phyloP scores from a whole-genome alignment of 30 jellyfish, hydroid and myxozoan species.

The Kudoa iwatai region DNA sequence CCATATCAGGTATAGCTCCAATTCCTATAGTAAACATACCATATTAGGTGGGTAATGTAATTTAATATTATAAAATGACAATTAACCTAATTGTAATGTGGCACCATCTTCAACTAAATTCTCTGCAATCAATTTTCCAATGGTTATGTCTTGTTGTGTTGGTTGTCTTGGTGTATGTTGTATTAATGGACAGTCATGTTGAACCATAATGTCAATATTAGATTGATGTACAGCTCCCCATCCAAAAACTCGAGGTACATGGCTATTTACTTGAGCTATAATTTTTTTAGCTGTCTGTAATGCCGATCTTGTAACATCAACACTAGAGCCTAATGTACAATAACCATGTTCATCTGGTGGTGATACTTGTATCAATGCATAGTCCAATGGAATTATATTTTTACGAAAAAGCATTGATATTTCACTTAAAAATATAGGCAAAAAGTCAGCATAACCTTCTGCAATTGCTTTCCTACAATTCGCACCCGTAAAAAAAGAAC shows the following conservation, averaged over 20 bases:
- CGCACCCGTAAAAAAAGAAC: constrained; percentile 24
- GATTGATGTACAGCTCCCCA: constrained; percentile 29
- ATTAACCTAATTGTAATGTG: constrained; percentile 28
- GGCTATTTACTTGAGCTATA: constrained; percentile 12
- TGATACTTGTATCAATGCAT: constrained; percentile 19
- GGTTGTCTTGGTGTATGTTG: constrained; percentile 5
- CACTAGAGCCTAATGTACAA: constrained; percentile 45
- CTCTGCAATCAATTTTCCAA: constrained; percentile 29
- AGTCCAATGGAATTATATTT: constrained; percentile 8
- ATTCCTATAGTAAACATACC: constrained; percentile 8
- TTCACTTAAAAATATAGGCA: constrained; percentile 26
- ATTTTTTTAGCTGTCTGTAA: constrained; percentile 11
- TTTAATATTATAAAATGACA: not conserved
- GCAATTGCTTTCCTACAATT: constrained; percentile 21
- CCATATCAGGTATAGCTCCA: constrained; percentile 27
- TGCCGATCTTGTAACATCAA: constrained; percentile 46
- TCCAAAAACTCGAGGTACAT: constrained; percentile 34
- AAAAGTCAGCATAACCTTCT: constrained; percentile 37
- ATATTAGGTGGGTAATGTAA: too few species aligned
- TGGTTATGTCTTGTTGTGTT: constrained; percentile 8
- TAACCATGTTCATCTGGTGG: constrained; percentile 48
- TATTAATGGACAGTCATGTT: constrained; percentile 9
- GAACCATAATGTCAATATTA: constrained; percentile 14
- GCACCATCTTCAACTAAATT: constrained; percentile 34
- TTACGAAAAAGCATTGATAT: constrained; percentile 18